These are phyloP conservation scores for Clarias macrocephalus DNA, from an alignment of 2,113 vertebrate species.

Conservation along the genomic window DNA sequence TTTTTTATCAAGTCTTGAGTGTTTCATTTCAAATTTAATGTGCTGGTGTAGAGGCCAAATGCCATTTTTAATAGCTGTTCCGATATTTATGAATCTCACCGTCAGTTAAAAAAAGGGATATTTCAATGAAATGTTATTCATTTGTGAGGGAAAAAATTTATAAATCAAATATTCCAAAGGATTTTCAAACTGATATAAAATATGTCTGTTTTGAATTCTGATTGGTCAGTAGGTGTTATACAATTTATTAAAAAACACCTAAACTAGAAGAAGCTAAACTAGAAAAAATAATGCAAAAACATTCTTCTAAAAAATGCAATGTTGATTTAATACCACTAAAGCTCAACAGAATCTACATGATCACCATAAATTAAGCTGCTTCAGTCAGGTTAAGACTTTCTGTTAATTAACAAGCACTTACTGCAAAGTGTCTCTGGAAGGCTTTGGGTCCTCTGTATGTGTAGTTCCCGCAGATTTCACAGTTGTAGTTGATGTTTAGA, in stretches of 20 bases:
- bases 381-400: not conserved
- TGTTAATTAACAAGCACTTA: slow-evolving; percentile 59
- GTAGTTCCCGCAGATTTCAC: slow-evolving; percentile 98
- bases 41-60: no score
- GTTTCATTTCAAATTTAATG: no score
- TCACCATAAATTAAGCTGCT: not conserved
- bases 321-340: not conserved
- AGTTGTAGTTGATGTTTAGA: slow-evolving; percentile 98
- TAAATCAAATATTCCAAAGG: not conserved
- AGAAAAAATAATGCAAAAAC: not conserved
- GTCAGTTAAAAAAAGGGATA: not conserved
- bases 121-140: not conserved
- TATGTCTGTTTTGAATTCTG: no score
- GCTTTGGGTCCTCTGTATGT: slow-evolving; percentile 97
- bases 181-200: not conserved
- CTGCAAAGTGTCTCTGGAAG: slow-evolving; percentile 92
- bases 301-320: not conserved
- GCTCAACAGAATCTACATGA: not conserved
- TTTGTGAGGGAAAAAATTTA: not conserved
- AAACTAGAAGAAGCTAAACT: not conserved
- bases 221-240: no score
- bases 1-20: no score
- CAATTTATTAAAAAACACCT: no score
- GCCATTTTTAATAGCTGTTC: no score
- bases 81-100: no score